These are phyloP conservation scores for Lasioglossum albipes DNA, from an alignment of 1,140 invertebrate genomes.

Conservation along the genomic window DNA sequence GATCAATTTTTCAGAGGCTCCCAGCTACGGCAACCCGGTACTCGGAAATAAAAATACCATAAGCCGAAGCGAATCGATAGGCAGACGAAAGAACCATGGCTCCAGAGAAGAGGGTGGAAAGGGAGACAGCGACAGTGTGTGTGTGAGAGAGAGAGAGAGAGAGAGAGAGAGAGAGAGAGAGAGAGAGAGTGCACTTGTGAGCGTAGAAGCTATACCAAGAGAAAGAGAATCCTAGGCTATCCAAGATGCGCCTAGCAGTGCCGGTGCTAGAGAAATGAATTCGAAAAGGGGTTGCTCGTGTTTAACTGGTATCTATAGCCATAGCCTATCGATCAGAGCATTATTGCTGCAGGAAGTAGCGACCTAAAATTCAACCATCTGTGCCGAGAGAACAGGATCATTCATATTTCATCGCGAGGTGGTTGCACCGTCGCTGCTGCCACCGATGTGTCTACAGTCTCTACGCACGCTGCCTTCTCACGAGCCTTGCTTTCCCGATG, in stretches of 20 bases:
- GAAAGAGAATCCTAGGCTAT: not conserved
- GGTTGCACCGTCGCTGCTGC: conserved; percentile 55
- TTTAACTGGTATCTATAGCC: conserved; percentile 56
- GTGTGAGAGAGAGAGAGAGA: too few species aligned
- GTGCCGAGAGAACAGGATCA: conserved; percentile 61
- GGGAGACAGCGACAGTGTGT: not conserved
- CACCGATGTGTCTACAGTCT: conserved; percentile 5
- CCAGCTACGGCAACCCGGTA: conserved; percentile 16
- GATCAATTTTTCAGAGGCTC: conserved; percentile 29
- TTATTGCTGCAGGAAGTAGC: conserved; percentile 66
- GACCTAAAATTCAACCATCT: conserved; percentile 68
- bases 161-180: not conserved
- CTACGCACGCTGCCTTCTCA: not conserved
- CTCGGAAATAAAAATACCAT: conserved; percentile 59
- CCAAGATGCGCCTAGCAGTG: not conserved
- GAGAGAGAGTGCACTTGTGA: too few species aligned
- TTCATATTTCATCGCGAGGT: conserved; percentile 67
- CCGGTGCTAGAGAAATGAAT: conserved; percentile 57
- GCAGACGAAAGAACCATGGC: conserved; percentile 50
- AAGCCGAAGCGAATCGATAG: conserved; percentile 61
- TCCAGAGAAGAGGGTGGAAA: not conserved
- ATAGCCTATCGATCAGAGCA: conserved; percentile 63
- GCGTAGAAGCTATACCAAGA: not conserved
- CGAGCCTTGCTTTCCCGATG: not conserved
- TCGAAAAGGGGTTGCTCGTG: conserved; percentile 62